These are phyloP conservation scores for Ormyrus thymus DNA, from an alignment of 2,888 invertebrate species.

Conservation along the genomic window DNA sequence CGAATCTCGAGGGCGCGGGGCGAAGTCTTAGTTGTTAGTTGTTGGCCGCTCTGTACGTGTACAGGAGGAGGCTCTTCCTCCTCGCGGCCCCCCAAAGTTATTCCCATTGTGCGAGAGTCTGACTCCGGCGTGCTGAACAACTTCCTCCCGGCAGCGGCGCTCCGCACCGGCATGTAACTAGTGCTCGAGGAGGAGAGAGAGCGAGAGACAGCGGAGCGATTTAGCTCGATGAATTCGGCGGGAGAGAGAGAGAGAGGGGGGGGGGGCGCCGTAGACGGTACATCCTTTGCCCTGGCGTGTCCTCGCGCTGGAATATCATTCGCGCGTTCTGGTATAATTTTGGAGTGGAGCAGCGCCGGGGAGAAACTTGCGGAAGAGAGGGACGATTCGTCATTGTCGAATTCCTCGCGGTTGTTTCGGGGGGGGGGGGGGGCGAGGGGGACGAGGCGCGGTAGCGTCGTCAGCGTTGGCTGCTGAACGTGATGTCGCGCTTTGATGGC, in stretches of 20 bases:
- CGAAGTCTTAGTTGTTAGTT: constrained; percentile 73
- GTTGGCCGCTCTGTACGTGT: constrained; percentile 61
- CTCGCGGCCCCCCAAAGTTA: constrained; percentile 67
- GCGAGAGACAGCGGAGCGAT: constrained; percentile 19
- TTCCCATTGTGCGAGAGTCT: constrained; percentile 68
- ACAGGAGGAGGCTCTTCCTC: background rate
- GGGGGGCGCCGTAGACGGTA: background rate
- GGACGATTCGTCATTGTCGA: constrained; percentile 51
- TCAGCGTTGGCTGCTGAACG: no score
- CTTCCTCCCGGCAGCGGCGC: constrained; percentile 10
- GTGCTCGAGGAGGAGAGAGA: background rate
- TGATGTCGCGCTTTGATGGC: no score
- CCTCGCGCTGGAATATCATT: constrained; percentile 30
- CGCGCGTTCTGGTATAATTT: constrained; percentile 21
- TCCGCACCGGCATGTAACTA: constrained; percentile 29
- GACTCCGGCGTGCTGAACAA: constrained; percentile 28
- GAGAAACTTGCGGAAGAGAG: constrained; percentile 30
- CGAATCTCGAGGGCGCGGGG: constrained; percentile 57
- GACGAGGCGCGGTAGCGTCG: no score
- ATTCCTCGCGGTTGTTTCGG: constrained; percentile 24
- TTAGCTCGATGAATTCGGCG: constrained; percentile 32
- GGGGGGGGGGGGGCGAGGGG: no score
- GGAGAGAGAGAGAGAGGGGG: background rate
- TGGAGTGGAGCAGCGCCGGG: background rate
- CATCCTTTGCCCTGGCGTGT: constrained; percentile 10